Base-by-base conservation (phyloP, 2,797 vertebrate species). In the Brachyrhaphis roseni region DNA sequence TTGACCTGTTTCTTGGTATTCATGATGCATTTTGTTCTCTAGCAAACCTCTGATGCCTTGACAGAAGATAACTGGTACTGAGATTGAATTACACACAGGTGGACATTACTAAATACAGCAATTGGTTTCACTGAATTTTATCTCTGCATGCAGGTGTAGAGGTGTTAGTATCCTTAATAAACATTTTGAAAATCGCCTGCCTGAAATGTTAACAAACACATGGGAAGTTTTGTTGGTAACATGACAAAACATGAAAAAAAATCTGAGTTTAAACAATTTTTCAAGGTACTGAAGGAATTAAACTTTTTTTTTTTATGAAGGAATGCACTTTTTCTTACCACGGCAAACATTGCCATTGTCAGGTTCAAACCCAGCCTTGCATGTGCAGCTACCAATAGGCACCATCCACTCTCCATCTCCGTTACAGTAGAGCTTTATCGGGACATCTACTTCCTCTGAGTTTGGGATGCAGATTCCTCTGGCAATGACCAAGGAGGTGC, bases 381-480 rank as follows among this genome's bases (percentile, higher is more conserved):
- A 99, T 0, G 98, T 98, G 89, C 98, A 99, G 92, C 98, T 97
- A 0, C 98, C 98, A 0, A 99, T 98, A 36, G 98, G 98, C 76
- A 99, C 98, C 98, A 99, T 99, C 98, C 98, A 99, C 80, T 99
- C 98, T 23, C 98, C 98, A 0, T 99, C 98, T 0, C 98, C 98
- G 0, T 99, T 99, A 93, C 98, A 99, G 94, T 99, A 99, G n/a
- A 99, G 96, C 89, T 99, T 99, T 88, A 99, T 99, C 10, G 98
- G 98, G 55, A 98, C 97, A 0, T 99, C 98, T 74, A 98, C 97
- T 87, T 99, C 98, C 92, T 99, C 98, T 0, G 98, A 97, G 0
- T 98, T 98, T 51, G 97, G 96, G 80, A 99, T 98, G 93, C 98
- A 99, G 5, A 96, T 97, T 64, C 98, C 98, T 0, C 97, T 95